Evolutionary conservation across 2,797 vertebrate genomes (phyloP), one percentile per base, ranked within the genome.

Genomic region (Eutrigla gurnardus): DNA sequence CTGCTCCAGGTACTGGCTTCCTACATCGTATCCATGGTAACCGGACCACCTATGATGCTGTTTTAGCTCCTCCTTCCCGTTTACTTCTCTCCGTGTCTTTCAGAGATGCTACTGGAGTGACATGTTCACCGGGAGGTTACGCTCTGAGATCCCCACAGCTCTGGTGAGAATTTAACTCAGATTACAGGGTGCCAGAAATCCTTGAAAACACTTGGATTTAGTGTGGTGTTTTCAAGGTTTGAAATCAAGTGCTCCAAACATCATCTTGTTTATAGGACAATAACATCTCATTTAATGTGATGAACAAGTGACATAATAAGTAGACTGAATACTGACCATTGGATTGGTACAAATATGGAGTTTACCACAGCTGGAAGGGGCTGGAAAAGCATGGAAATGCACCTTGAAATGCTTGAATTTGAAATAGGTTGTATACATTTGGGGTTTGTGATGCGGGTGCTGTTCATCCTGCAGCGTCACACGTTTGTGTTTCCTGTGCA

Each of bases 81-180:
- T 40, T 43, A 46, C n/a, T 15, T 5, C 6, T 36, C 3, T 64
- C 60, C 59, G 3, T 66, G 32, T 85, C 14, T 83, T 82, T 42
- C 87, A 99, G 98, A 95, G 95, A 88, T 99, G 98, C 90, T 95
- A 96, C 37, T 99, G 98, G 98, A 98, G 97, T 35, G 98, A 99
- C 86, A 97, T 99, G 96, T 99, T 99, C 86, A 99, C 98, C 0
- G 97, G 98, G 52, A 96, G 98, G 64, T 89, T 99, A 69, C 96
- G 98, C 42, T 96, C 96, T 3, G 98, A 99, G 94, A 99, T 99
- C 86, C 98, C 98, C 62, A 91, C 95, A 2, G 96, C 98, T 42
- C 88, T 99, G 96, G 98, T 99, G 90, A 94, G 89, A 61, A 25
- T 25, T 25, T 25, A 43, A 18, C 63, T 7, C 2, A 52, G 3